These are phyloP conservation scores for Metacarcinus magister DNA, from an alignment of 2,888 invertebrate genomes.

Conservation along the genomic window DNA sequence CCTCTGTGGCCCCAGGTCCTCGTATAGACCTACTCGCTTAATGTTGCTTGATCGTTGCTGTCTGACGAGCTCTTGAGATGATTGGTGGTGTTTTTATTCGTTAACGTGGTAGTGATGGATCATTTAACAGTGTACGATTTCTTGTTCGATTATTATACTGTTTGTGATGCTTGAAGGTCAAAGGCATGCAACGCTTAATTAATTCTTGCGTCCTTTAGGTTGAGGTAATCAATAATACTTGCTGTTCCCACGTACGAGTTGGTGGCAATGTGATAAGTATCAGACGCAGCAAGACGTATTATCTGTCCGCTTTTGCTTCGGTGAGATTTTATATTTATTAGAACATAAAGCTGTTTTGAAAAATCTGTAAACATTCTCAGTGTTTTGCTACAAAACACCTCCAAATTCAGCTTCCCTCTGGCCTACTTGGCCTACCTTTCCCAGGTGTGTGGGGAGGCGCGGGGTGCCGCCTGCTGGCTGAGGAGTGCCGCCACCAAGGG, in stretches of 20 bases:
- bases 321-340: neutral
- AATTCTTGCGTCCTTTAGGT: neutral
- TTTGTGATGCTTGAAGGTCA: neutral
- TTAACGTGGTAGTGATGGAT: neutral
- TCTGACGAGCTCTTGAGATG: neutral
- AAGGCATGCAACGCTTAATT: neutral
- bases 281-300: neutral
- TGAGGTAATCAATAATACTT: neutral
- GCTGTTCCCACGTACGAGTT: neutral
- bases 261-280: neutral
- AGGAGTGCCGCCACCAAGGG: neutral
- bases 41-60: neutral
- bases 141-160: neutral
- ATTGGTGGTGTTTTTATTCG: neutral
- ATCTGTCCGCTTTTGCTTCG: neutral
- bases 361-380: neutral
- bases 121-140: neutral
- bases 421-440: neutral
- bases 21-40: conserved; percentile 29
- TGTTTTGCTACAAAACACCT: neutral
- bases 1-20: neutral
- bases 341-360: neutral
- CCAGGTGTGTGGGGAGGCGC: neutral
- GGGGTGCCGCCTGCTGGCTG: neutral
- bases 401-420: neutral